phyloP scores from a whole-genome alignment of 2,888 invertebrate genomes.

The Prenolepis imparis region DNA sequence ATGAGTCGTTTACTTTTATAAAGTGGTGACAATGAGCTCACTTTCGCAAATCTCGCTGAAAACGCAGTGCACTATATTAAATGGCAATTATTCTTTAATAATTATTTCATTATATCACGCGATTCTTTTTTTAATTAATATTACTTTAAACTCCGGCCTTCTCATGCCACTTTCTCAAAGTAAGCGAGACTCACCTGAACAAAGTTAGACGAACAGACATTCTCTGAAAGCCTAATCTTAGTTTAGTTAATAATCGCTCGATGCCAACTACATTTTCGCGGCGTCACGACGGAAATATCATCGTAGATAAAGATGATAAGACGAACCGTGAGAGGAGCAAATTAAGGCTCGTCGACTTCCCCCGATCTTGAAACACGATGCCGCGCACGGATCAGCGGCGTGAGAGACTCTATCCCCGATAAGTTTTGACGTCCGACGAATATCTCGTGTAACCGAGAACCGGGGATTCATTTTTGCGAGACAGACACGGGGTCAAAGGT shows the following conservation, averaged over 20 bases:
- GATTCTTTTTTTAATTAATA: background rate
- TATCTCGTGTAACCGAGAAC: slow-evolving; percentile 36
- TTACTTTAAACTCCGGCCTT: background rate
- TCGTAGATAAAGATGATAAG: slow-evolving; percentile 43
- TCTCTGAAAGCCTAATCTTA: slow-evolving; percentile 6
- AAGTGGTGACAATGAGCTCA: background rate
- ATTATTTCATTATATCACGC: background rate
- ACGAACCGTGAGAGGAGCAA: slow-evolving; percentile 37
- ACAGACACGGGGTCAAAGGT: slow-evolving; percentile 24
- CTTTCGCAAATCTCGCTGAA: background rate
- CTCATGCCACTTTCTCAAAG: background rate
- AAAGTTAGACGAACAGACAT: background rate
- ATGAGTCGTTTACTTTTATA: slow-evolving; percentile 5
- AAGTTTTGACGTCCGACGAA: slow-evolving; percentile 32
- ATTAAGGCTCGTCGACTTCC: slow-evolving; percentile 51
- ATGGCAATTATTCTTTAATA: background rate
- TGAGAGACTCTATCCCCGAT: slow-evolving; percentile 4
- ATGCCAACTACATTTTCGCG: slow-evolving; percentile 1
- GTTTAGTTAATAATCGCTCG: background rate
- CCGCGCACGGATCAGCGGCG: background rate
- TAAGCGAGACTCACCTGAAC: background rate
- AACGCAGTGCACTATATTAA: background rate
- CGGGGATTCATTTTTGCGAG: slow-evolving; percentile 54
- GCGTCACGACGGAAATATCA: slow-evolving; percentile 34
- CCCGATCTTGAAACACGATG: slow-evolving; percentile 60